Percentiles rank a stretch among this genome's conserved stretches.
Evolutionary conservation across 2,888 invertebrate genomes (phyloP).

Genomic region (Eumacrocentrus americanus): DNA sequence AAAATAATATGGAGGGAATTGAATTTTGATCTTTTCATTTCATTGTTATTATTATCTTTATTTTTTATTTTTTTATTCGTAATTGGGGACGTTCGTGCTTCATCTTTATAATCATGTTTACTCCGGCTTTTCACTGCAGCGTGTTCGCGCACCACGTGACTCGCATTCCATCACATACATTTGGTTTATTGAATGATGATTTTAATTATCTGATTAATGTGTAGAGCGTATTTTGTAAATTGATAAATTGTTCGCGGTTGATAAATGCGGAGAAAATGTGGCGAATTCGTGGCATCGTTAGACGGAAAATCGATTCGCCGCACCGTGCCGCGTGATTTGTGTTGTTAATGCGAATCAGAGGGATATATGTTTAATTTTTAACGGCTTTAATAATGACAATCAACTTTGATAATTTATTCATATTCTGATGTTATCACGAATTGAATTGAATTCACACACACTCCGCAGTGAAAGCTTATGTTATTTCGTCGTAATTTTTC

Average conservation of each 20-base stretch:
- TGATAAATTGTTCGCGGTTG: constrained; percentile 13
- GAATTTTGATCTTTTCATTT: background rate
- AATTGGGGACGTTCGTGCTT: background rate
- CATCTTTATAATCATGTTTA: constrained; percentile 5
- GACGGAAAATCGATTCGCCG: constrained; percentile 1
- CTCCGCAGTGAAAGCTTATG: too few species aligned
- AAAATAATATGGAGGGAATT: constrained; percentile 1
- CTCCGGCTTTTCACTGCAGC: background rate
- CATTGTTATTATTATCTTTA: background rate
- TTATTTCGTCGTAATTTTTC: too few species aligned
- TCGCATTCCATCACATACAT: background rate
- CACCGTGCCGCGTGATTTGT: constrained; percentile 1
- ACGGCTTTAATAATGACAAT: constrained; percentile 3
- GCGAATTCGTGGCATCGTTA: constrained; percentile 3
- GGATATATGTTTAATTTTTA: constrained; percentile 8
- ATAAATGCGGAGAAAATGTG: constrained; percentile 2
- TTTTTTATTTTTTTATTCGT: background rate
- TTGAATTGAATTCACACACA: too few species aligned
- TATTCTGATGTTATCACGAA: background rate
- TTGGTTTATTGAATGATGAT: constrained; percentile 13
- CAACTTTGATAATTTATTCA: background rate
- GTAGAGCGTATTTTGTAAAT: constrained; percentile 10
- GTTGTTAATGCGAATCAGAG: background rate
- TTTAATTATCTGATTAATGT: constrained; percentile 12
- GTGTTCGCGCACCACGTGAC: constrained; percentile 8